phyloP scores from a whole-genome alignment of 1,140 invertebrate genomes.

The Lucilia cuprina region DNA sequence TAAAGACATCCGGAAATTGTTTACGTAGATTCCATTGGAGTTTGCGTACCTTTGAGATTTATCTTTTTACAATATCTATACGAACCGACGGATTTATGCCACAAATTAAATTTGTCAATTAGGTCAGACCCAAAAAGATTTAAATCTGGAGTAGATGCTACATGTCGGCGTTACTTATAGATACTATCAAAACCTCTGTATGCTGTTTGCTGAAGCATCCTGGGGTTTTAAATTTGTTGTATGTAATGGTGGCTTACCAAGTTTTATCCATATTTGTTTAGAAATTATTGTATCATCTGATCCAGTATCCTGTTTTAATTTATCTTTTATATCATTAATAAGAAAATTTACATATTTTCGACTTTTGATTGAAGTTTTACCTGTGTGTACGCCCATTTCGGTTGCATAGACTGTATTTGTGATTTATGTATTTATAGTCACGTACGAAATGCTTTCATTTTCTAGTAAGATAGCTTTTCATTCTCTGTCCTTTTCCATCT shows the following conservation, averaged over 20 bases:
- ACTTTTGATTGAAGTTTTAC: too few species aligned
- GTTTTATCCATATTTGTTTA: background rate
- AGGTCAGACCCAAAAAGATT: constrained; percentile 17
- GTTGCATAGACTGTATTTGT: too few species aligned
- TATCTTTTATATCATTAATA: constrained; percentile 14
- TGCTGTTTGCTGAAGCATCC: too few species aligned
- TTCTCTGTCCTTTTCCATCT: too few species aligned
- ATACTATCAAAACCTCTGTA: too few species aligned
- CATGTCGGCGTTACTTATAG: background rate
- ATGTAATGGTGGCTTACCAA: constrained; percentile 7
- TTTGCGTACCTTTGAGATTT: background rate
- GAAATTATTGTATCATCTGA: constrained; percentile 33
- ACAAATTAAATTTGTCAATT: too few species aligned
- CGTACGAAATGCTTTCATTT: too few species aligned
- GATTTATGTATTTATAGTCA: too few species aligned
- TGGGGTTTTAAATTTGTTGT: background rate
- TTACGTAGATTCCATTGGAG: too few species aligned
- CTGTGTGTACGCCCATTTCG: too few species aligned
- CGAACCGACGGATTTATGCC: background rate
- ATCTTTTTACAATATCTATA: background rate
- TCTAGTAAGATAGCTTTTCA: too few species aligned
- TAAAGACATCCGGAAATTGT: background rate
- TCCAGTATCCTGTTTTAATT: background rate
- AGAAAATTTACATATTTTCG: background rate
- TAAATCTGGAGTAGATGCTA: background rate